Conservation (phyloP, 2,113 vertebrate genomes). For the Noctilio leporinus region DNA sequence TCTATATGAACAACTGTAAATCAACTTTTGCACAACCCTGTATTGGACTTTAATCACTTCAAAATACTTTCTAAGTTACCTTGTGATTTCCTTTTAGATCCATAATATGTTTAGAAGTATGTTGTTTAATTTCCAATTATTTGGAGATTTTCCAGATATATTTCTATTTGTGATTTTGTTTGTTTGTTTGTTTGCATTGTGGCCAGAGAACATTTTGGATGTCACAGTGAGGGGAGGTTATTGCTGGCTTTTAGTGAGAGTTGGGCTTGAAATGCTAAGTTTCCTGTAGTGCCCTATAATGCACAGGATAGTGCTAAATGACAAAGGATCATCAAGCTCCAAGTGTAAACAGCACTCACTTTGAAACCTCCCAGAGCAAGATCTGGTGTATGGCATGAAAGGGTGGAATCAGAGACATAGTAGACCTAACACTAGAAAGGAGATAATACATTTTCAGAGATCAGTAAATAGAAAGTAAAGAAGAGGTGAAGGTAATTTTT, state of each 20-base stretch:
- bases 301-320: neutral
- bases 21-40: neutral
- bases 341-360: neutral
- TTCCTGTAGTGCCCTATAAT: neutral
- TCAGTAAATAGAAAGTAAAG: neutral
- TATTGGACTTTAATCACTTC: neutral
- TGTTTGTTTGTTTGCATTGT: neutral
- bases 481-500: neutral
- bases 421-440: neutral
- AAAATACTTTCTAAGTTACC: neutral
- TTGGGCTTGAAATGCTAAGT: neutral
- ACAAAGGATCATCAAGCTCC: neutral
- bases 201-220: neutral
- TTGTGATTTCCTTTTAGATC: neutral
- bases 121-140: neutral
- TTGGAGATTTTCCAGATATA: neutral
- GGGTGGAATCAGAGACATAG: neutral
- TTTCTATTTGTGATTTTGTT: neutral
- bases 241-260: too few relatives aligned
- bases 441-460: neutral
- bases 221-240: neutral
- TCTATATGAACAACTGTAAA: too few relatives aligned
- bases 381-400: neutral
- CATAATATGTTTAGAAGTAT: neutral
- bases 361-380: neutral